Percentiles rank a stretch among this genome's conserved stretches.
phyloP scores from a whole-genome alignment of 2,888 invertebrate species.

The Chaitophorus viminalis region DNA sequence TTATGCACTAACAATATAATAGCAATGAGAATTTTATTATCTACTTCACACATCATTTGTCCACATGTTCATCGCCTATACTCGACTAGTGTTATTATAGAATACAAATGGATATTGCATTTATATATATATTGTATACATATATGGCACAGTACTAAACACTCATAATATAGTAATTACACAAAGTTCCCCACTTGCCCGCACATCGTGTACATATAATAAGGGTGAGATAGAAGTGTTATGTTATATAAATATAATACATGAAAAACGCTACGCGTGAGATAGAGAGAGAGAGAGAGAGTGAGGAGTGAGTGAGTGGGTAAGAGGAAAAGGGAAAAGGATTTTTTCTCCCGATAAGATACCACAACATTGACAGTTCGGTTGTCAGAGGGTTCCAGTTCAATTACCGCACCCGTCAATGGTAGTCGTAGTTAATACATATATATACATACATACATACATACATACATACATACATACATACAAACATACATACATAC shows the following conservation, averaged over 20 bases:
- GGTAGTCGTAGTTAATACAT: background rate
- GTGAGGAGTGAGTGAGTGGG: too few species aligned
- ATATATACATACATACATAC: background rate
- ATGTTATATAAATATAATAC: constrained; percentile 15
- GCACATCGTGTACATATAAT: background rate
- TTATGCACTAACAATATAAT: background rate
- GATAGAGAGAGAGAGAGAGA: background rate
- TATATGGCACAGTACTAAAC: background rate
- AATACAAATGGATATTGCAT: background rate
- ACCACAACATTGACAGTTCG: constrained; percentile 58
- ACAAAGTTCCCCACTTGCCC: background rate
- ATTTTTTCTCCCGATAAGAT: constrained; percentile 58
- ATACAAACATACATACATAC: background rate
- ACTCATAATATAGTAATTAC: constrained; percentile 11
- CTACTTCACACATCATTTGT: background rate
- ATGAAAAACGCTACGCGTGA: too few species aligned
- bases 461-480: too few species aligned
- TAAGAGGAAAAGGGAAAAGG: background rate
- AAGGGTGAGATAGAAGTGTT: background rate
- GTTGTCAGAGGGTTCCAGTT: constrained; percentile 62
- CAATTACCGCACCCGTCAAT: constrained; percentile 56
- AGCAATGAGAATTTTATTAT: background rate
- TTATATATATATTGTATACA: background rate
- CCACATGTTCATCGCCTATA: background rate
- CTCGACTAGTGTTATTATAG: background rate